Base-by-base conservation (phyloP, 2,113 vertebrate species). In the Puffinus mauretanicus region DNA sequence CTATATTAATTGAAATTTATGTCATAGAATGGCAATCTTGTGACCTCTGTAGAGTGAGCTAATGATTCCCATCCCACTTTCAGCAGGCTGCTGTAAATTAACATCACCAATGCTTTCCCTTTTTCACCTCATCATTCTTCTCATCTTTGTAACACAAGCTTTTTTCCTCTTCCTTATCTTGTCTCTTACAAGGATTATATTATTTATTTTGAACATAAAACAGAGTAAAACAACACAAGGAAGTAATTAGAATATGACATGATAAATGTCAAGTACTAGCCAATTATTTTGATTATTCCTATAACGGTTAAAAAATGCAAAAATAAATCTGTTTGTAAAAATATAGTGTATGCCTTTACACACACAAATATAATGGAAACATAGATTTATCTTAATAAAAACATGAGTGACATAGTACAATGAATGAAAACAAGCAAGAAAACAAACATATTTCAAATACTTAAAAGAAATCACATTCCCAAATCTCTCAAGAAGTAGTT, bases 1-100 rank as follows among this genome's bases (percentile, higher is more conserved):
- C 79, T 73, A 34, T 57, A 95, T 73, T 92, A 93, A 96, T 55
- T 93, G 90, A 90, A 88, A 95, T 96, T 90, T 90, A 77, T 92
- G 72, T 66, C 82, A 88, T 13, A 92, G 64, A 94, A 64, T 44
- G 67, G 82, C 71, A 75, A 51, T 80, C 51, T 70, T 93, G 54
- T 86, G 91, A 93, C 71, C 85, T 93, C 60, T 40, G n/a, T 24
- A 25, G 51, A 88, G 60, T 30, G 46, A 96, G 71, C 16, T 88
- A 93, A 95, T 86, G 76, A 83, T 86, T 90, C 69, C 79, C 54
- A 34, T 51, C 38, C 20, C 11, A 1, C 66, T 78, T 83, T 66
- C 90, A 83, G 77, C 69, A 82, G 75, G 25, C 72, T 82, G 67
- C 49, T 82, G 47, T 70, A 83, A 92, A 81, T 76, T 76, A 75